Evolutionary conservation across 2,888 invertebrate genomes (phyloP).

Genomic region (Chrysolina americana): DNA sequence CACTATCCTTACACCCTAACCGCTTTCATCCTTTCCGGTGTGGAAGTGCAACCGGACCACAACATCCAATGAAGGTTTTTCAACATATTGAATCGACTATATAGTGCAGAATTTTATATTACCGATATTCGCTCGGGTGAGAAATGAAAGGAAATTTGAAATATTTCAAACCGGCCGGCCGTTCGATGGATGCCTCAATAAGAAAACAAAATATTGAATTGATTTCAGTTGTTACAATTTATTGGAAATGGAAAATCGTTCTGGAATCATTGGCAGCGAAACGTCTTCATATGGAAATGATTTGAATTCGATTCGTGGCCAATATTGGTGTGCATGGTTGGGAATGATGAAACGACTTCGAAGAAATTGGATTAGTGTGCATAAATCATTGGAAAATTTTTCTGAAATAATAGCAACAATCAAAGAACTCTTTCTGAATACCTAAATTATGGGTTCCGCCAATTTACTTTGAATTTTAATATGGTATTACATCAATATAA

Average conservation of each 20-base stretch:
- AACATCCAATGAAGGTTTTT: slow-evolving; percentile 26
- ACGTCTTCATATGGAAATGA: too few relatives aligned
- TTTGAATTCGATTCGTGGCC: too few relatives aligned
- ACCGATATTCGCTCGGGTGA: not conserved
- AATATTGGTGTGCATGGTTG: too few relatives aligned
- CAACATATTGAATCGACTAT: slow-evolving; percentile 8
- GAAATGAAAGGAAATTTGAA: not conserved
- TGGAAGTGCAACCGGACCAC: slow-evolving; percentile 42
- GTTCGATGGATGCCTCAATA: not conserved
- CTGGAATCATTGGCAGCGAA: too few relatives aligned
- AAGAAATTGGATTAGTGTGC: too few relatives aligned
- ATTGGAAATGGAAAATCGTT: not conserved
- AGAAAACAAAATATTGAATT: not conserved
- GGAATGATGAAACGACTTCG: too few relatives aligned
- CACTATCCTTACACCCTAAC: slow-evolving; percentile 42
- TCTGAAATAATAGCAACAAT: too few relatives aligned
- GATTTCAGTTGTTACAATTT: not conserved
- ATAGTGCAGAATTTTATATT: slow-evolving; percentile 14
- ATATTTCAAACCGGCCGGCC: not conserved
- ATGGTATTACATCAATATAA: too few relatives aligned
- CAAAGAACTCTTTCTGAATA: too few relatives aligned
- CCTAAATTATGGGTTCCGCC: too few relatives aligned
- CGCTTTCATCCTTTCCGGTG: slow-evolving; percentile 52
- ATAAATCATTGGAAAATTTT: too few relatives aligned
- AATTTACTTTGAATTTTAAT: too few relatives aligned